Percentiles rank a stretch among this genome's conserved stretches.
phyloP scores from a whole-genome alignment of 2,888 invertebrate genomes.

The Erebia ligea region DNA sequence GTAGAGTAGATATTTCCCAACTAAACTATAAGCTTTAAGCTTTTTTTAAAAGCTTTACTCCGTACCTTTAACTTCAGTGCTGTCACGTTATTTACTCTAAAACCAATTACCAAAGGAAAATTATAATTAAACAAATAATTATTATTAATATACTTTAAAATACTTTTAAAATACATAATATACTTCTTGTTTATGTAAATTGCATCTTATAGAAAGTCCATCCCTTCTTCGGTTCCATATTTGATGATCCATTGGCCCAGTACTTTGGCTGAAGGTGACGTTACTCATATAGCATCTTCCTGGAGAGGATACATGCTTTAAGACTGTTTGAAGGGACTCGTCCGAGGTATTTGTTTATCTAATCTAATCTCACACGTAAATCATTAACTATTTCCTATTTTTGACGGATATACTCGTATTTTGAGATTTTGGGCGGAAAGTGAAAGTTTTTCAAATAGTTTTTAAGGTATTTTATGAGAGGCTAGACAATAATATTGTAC shows the following conservation, averaged over 20 bases:
- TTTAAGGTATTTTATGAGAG: background rate
- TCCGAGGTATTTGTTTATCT: constrained; percentile 22
- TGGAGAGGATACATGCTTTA: background rate
- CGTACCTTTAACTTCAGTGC: too few species aligned
- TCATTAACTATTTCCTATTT: constrained; percentile 20
- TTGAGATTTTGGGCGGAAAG: constrained; percentile 4
- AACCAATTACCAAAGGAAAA: too few species aligned
- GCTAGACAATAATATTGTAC: background rate
- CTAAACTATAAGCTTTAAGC: too few species aligned
- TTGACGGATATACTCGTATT: constrained; percentile 18
- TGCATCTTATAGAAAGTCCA: too few species aligned
- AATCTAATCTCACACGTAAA: constrained; percentile 24
- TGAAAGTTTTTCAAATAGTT: constrained; percentile 8
- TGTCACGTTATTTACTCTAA: too few species aligned
- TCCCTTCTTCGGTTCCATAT: background rate
- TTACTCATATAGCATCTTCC: background rate
- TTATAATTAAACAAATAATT: too few species aligned
- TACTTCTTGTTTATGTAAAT: too few species aligned
- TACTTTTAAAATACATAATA: too few species aligned
- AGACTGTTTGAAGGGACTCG: background rate
- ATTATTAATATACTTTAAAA: too few species aligned
- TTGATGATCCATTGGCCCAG: background rate
- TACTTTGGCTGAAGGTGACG: background rate
- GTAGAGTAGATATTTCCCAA: too few species aligned
- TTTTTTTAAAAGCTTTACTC: too few species aligned